Conservation (phyloP, 2,797 vertebrate species). For the Rachycentron canadum region DNA sequence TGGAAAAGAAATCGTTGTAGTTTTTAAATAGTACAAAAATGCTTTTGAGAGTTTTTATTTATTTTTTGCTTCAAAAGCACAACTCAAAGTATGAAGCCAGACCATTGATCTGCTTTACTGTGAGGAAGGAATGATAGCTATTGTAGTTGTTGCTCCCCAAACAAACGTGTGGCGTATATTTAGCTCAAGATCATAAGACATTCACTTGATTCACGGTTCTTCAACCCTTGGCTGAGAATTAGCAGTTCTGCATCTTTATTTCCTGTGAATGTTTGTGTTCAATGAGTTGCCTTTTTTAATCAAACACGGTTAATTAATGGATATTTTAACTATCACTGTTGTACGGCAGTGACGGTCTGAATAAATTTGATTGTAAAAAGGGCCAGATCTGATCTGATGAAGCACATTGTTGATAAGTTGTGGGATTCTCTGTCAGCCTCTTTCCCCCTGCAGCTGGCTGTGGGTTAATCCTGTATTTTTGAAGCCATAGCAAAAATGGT, state of each 20-base stretch:
- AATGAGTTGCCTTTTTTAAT: slow-evolving; percentile 24
- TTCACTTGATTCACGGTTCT: slow-evolving; percentile 36
- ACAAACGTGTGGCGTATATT: slow-evolving; percentile 46
- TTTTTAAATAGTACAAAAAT: slow-evolving; percentile 79
- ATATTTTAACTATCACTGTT: slow-evolving; percentile 37
- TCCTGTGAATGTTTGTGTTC: slow-evolving; percentile 9
- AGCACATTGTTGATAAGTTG: slow-evolving; percentile 24
- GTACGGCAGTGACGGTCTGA: slow-evolving; percentile 60
- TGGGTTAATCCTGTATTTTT: slow-evolving; percentile 51
- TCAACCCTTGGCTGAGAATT: slow-evolving; percentile 50
- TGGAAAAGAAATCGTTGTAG: slow-evolving; percentile 67
- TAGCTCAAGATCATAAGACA: slow-evolving; percentile 54
- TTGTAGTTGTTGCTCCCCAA: slow-evolving; percentile 39
- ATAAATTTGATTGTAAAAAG: slow-evolving; percentile 39
- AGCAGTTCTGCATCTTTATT: slow-evolving; percentile 28
- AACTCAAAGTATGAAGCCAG: slow-evolving; percentile 59
- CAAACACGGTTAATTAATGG: slow-evolving; percentile 33
- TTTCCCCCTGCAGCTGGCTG: slow-evolving; percentile 53
- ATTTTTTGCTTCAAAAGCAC: slow-evolving; percentile 64
- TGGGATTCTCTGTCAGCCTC: slow-evolving; percentile 24
- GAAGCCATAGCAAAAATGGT: slow-evolving; percentile 44
- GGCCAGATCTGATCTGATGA: slow-evolving; percentile 49
- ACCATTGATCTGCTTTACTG: slow-evolving; percentile 58
- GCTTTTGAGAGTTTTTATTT: slow-evolving; percentile 35
- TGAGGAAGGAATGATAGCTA: slow-evolving; percentile 46